Percentiles rank a stretch among this genome's conserved stretches.
phyloP scores from a whole-genome alignment of 2,797 vertebrate species.

The Characodon lateralis region DNA sequence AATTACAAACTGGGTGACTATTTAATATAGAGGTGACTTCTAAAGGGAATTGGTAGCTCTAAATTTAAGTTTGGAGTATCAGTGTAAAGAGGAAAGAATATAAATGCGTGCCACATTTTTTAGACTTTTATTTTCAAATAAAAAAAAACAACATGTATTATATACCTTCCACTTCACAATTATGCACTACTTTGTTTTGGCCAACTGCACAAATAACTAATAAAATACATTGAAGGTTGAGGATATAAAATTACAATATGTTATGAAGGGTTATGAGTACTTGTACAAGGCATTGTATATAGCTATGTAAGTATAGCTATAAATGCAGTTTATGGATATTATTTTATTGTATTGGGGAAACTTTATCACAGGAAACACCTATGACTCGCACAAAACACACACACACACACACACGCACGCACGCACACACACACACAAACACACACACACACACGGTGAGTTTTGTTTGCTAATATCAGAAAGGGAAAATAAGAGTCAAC shows the following conservation, averaged over 20 bases:
- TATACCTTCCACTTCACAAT: not conserved
- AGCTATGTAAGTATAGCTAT: not conserved
- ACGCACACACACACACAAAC: not conserved
- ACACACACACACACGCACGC: not conserved
- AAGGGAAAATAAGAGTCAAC: not conserved
- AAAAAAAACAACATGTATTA: not conserved
- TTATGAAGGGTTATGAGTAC: not conserved
- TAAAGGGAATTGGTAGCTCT: not conserved
- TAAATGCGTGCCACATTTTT: not conserved
- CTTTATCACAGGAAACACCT: not conserved
- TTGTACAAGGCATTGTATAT: not conserved
- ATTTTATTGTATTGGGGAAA: not conserved
- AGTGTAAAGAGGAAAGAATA: not conserved
- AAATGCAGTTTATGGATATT: constrained; percentile 7
- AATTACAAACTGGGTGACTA: not conserved
- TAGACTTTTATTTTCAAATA: not conserved
- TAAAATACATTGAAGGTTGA: not conserved
- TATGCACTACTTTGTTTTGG: not conserved
- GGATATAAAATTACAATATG: not conserved
- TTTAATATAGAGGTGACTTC: not conserved
- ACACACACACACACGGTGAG: not conserved
- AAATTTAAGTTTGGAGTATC: not conserved
- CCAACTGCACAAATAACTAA: not conserved
- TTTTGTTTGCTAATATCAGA: constrained; percentile 6
- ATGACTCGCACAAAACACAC: not conserved